phyloP scores from a whole-genome alignment of 2,888 invertebrate species.

The Margaritifera margaritifera region DNA sequence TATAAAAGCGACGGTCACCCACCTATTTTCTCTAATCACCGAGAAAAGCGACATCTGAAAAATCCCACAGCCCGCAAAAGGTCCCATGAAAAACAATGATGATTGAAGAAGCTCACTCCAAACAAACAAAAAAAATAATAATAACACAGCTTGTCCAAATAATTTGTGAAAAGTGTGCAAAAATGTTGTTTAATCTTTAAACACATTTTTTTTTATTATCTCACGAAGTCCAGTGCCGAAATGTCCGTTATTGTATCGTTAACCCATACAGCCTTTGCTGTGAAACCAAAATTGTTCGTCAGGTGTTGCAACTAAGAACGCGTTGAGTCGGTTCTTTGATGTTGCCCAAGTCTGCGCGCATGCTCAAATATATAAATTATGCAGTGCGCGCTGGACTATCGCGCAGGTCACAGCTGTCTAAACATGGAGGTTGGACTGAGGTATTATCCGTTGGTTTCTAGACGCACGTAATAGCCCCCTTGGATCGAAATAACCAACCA shows the following conservation, averaged over 20 bases:
- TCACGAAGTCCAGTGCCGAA: not conserved
- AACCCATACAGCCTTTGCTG: constrained; percentile 25
- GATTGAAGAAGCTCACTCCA: no score
- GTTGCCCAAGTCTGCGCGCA: constrained; percentile 59
- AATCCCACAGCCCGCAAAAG: no score
- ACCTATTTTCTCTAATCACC: no score
- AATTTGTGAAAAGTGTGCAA: no score
- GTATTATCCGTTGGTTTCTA: constrained; percentile 64
- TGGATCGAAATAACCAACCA: constrained; percentile 66
- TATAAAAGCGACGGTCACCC: no score
- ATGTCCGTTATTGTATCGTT: no score
- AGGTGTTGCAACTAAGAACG: constrained; percentile 4
- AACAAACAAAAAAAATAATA: no score
- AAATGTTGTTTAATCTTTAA: no score
- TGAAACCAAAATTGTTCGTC: constrained; percentile 3
- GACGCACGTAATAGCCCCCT: constrained; percentile 68
- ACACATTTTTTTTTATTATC: not conserved
- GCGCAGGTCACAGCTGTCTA: constrained; percentile 72
- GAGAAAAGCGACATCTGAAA: no score
- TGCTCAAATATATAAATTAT: constrained; percentile 58
- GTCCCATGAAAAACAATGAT: no score
- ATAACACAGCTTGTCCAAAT: no score
- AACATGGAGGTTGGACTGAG: constrained; percentile 70
- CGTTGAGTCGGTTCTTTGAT: constrained; percentile 8
- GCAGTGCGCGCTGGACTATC: constrained; percentile 62